A percentile compares a stretch with the other conserved stretches of the same genome.
phyloP scores from a whole-genome alignment of 1,140 invertebrate species.

The Hermetia illucens region DNA sequence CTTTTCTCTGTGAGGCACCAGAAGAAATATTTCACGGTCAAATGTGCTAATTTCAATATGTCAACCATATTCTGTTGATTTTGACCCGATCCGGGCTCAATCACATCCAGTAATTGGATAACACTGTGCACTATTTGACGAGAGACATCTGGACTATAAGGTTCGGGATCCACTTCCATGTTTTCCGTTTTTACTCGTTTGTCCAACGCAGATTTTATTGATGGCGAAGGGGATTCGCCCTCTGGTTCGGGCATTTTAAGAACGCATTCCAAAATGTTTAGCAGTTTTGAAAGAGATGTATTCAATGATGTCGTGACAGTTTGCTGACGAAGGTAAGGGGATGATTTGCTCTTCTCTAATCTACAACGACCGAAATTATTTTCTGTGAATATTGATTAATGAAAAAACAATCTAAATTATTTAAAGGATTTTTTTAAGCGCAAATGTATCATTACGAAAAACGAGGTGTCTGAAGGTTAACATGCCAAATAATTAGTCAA shows the following conservation, averaged over 20 bases:
- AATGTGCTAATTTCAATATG: conserved; percentile 45
- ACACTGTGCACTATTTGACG: conserved; percentile 18
- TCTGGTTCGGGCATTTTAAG: conserved; percentile 1
- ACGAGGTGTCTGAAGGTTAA: too few species aligned
- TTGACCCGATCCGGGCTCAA: conserved; percentile 17
- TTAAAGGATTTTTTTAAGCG: too few species aligned
- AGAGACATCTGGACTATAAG: conserved; percentile 4
- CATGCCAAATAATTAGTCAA: too few species aligned
- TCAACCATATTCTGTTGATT: conserved; percentile 15
- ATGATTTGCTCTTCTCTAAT: conserved; percentile 21
- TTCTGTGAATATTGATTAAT: too few species aligned
- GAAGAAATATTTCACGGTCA: conserved; percentile 62
- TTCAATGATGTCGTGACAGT: conserved; percentile 17
- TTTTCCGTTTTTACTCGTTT: neutral
- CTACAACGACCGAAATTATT: conserved; percentile 11
- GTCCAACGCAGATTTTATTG: neutral
- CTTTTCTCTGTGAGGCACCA: conserved; percentile 50
- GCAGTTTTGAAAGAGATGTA: conserved; percentile 23
- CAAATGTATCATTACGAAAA: too few species aligned
- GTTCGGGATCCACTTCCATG: conserved; percentile 19
- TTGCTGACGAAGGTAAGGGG: conserved; percentile 14
- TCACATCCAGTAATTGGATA: conserved; percentile 21
- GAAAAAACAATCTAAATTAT: too few species aligned
- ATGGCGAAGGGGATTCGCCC: neutral
- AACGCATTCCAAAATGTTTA: conserved; percentile 25